Conservation (phyloP, 92 coral and sea anemone genomes). For the Zoanthus solanderi region DNA sequence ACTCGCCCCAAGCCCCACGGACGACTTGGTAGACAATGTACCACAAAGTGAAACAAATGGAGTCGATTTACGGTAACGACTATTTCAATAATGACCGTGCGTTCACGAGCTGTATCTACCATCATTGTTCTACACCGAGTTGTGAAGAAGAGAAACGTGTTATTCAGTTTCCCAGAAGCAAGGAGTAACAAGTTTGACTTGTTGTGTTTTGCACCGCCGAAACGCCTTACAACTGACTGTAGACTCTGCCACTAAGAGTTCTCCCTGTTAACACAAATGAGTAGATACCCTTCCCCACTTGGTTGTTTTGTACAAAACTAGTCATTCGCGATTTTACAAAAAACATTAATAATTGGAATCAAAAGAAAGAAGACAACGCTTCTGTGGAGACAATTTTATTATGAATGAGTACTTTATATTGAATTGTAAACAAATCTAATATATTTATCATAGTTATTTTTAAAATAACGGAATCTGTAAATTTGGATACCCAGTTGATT, state of each 20-base stretch:
- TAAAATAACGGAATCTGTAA: neutral
- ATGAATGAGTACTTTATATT: neutral
- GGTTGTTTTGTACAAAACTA: neutral
- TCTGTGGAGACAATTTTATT: neutral
- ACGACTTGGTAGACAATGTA: neutral
- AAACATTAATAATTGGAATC: neutral
- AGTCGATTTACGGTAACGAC: constrained; percentile 16
- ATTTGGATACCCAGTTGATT: neutral
- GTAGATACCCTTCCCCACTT: neutral
- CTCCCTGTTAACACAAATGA: neutral
- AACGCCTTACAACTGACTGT: no score
- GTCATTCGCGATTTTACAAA: neutral
- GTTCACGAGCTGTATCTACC: no score
- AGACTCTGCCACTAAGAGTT: neutral
- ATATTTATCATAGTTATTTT: constrained; percentile 2
- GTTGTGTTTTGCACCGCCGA: no score
- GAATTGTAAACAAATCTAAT: neutral
- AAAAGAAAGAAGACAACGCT: neutral
- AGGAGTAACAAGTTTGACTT: no score
- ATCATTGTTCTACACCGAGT: no score
- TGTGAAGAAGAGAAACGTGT: no score
- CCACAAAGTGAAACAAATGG: constrained; percentile 11
- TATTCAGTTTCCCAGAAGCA: no score
- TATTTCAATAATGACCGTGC: no score
- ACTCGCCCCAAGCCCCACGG: constrained; percentile 28